phyloP scores from a whole-genome alignment of 2,113 vertebrate genomes.

The human (Homo sapiens) region GRCh38 chr3:184104501-184105000 shows the following conservation, averaged over 20 bases:
- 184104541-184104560: too few relatives aligned
- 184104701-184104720: too few relatives aligned
- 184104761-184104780: neutral
- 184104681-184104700: too few relatives aligned
- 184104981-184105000: conserved; percentile 81
- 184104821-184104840: conserved; percentile 89
- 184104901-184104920: conserved; percentile 77
- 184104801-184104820: conserved; percentile 87
- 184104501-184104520: too few relatives aligned
- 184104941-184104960: conserved; percentile 91
- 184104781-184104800: conserved; percentile 88
- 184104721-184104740: too few relatives aligned
- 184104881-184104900: conserved; percentile 90
- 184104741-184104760: neutral
- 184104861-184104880: conserved; percentile 87
- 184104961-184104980: conserved; percentile 25
- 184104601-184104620: too few relatives aligned
- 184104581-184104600: too few relatives aligned
- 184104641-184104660: too few relatives aligned
- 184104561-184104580: too few relatives aligned
- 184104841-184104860: conserved; percentile 87
- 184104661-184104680: too few relatives aligned
- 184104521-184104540: too few relatives aligned
- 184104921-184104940: conserved; percentile 89
- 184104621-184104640: too few relatives aligned